Evolutionary conservation across 2,113 vertebrate genomes (phyloP).

Genomic region (Bagarius yarrelli): DNA sequence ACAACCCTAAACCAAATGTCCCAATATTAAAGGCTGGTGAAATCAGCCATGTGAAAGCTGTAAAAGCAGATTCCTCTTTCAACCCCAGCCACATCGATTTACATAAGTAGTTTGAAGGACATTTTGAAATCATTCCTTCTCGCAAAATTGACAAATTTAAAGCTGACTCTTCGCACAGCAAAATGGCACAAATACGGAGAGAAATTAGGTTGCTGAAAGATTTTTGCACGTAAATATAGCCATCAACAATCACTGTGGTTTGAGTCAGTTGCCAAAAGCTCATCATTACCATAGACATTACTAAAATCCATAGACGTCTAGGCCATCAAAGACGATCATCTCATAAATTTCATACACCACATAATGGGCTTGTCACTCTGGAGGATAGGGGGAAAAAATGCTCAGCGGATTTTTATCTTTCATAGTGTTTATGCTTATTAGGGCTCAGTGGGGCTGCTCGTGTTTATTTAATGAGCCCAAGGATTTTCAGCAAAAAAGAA

Average conservation of each 20-base stretch:
- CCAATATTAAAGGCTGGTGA: not conserved
- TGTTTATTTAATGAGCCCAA: slow-evolving; percentile 63
- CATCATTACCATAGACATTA: slow-evolving; percentile 71
- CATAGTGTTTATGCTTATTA: slow-evolving; percentile 65
- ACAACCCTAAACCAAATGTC: not conserved
- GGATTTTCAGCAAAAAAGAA: slow-evolving; percentile 39
- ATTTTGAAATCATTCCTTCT: slow-evolving; percentile 51
- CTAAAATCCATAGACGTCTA: slow-evolving; percentile 58
- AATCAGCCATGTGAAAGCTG: not conserved
- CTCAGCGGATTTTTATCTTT: slow-evolving; percentile 65
- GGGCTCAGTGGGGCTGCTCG: slow-evolving; percentile 62
- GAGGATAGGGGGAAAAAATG: slow-evolving; percentile 64
- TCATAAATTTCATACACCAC: slow-evolving; percentile 66
- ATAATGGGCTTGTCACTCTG: slow-evolving; percentile 70
- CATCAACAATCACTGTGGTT: slow-evolving; percentile 65
- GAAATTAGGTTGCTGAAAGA: slow-evolving; percentile 51
- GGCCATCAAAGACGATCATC: slow-evolving; percentile 70
- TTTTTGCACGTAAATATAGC: slow-evolving; percentile 64
- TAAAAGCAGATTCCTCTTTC: not conserved
- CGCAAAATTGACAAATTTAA: slow-evolving; percentile 58
- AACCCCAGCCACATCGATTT: slow-evolving; percentile 24
- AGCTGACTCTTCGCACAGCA: slow-evolving; percentile 49
- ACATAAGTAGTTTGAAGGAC: slow-evolving; percentile 61
- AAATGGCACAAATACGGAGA: slow-evolving; percentile 63
- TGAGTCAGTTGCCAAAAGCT: slow-evolving; percentile 54